Percentiles rank a stretch among this genome's conserved stretches.
Evolutionary conservation across 2,113 vertebrate species (phyloP).

Genomic region (Cebidichthys violaceus): DNA sequence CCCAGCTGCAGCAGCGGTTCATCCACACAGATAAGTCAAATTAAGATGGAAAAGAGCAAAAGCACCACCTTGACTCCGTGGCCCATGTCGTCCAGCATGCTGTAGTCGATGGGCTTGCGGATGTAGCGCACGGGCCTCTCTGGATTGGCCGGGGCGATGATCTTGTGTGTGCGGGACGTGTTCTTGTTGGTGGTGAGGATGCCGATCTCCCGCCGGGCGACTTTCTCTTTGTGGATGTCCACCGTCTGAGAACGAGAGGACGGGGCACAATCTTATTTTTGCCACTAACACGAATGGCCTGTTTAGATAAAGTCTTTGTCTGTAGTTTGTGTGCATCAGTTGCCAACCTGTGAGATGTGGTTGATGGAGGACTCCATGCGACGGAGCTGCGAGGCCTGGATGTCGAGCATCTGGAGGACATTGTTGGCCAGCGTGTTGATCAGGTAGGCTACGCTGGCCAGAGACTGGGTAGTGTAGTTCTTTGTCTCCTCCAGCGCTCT

Average conservation of each 20-base stretch:
- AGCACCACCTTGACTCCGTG: slow-evolving; percentile 93
- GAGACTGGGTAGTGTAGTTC: slow-evolving; percentile 97
- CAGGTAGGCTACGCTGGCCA: slow-evolving; percentile 98
- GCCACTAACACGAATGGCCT: background rate
- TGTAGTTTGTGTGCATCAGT: background rate
- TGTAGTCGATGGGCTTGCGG: slow-evolving; percentile 98
- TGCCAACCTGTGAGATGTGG: slow-evolving; percentile 96
- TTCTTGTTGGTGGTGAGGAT: slow-evolving; percentile 99
- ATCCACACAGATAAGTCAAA: background rate
- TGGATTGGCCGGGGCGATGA: slow-evolving; percentile 98
- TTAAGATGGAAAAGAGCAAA: background rate
- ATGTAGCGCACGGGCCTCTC: slow-evolving; percentile 99
- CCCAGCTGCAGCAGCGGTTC: background rate
- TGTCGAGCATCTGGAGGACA: slow-evolving; percentile 99
- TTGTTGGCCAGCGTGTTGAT: slow-evolving; percentile 99
- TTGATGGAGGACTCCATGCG: slow-evolving; percentile 99
- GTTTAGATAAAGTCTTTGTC: background rate
- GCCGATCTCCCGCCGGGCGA: slow-evolving; percentile 98
- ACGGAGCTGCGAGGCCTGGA: slow-evolving; percentile 97
- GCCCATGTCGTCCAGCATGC: slow-evolving; percentile 97
- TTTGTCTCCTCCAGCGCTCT: slow-evolving; percentile 99
- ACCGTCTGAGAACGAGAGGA: slow-evolving; percentile 87
- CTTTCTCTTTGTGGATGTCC: slow-evolving; percentile 99
- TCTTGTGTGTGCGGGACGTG: slow-evolving; percentile 99
- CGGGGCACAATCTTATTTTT: background rate